Conservation (phyloP, 1,140 invertebrate genomes). For the Pteromalus puparum region DNA sequence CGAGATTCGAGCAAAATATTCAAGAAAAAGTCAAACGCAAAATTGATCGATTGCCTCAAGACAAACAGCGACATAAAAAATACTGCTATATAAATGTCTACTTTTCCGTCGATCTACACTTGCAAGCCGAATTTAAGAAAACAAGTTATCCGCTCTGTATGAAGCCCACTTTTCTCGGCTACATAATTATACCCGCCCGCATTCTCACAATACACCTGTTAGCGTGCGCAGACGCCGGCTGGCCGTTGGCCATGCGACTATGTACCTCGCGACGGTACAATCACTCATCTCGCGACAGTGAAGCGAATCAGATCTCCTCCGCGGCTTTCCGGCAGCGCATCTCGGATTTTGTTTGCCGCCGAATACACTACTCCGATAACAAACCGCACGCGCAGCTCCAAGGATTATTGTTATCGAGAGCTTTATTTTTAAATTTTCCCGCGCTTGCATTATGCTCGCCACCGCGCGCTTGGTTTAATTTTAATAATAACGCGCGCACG, state of each 20-base stretch:
- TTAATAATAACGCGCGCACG: conserved; percentile 7
- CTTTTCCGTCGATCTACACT: neutral
- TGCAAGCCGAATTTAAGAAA: neutral
- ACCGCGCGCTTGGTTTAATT: neutral
- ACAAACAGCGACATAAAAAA: neutral
- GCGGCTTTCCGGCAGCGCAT: neutral
- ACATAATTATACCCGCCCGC: neutral
- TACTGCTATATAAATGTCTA: neutral
- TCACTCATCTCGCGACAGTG: neutral
- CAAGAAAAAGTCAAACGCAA: neutral
- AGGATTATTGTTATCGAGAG: neutral
- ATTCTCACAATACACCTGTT: neutral
- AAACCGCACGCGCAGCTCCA: neutral
- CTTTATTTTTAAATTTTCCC: neutral
- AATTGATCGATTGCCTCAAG: neutral
- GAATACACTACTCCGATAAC: neutral
- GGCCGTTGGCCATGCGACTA: neutral
- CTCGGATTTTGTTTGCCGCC: neutral
- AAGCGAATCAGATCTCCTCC: neutral
- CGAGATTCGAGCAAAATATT: neutral
- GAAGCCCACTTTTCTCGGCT: too few relatives aligned
- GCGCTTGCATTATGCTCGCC: neutral
- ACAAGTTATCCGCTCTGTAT: neutral
- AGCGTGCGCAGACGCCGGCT: neutral
- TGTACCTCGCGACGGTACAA: neutral